Evolutionary conservation across 2,888 invertebrate species (phyloP), one percentile per base, ranked within the genome.

Genomic region (Drosophila stalkeri): DNA sequence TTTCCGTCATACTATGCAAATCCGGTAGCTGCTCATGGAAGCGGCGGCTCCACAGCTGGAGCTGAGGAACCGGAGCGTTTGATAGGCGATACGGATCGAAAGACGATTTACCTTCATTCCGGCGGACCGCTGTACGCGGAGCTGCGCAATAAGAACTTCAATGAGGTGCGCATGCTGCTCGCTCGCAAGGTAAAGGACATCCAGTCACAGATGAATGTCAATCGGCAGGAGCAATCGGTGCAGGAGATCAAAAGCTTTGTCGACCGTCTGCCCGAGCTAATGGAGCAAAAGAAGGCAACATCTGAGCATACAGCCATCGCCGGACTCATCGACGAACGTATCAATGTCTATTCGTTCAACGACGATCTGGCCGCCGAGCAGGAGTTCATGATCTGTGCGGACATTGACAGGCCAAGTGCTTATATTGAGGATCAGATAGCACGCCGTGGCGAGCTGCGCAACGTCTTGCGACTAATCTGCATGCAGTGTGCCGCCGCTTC

Each of bases 241-340:
- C 97, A 97, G 87, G 98, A 99, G 93, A 97, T 99, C 93, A 98
- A 98, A 91, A 96, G 97, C 90, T 98, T 98, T 92, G 99, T 99
- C 3, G 96, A 97, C 41, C 96, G 96, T 60, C 94, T 99, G 76
- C 98, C 98, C 0, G 96, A 97, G 83, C 95, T 99, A 94, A 94
- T 98, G 89, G 96, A 96, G 23, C 96, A 96, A 78, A 98, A 98
- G 90, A 96, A 97, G 90, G 97, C 97, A 1, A 94, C 98, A n/a
- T 96, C 97, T 39, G 94, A 95, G 93, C 98, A 99, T 91, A 98
- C 98, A 7, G 97, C 98, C 41, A 97, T 99, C 81, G 99, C 98
- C 0, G 98, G 98, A 92, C 95, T 98, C 91, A 96, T 99, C 37
- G 98, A 98, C 92, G 97, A 98, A 93, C 95, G 94, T 0, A 95